phyloP scores from a whole-genome alignment of 2,888 invertebrate genomes.

The Sisyra nigra region DNA sequence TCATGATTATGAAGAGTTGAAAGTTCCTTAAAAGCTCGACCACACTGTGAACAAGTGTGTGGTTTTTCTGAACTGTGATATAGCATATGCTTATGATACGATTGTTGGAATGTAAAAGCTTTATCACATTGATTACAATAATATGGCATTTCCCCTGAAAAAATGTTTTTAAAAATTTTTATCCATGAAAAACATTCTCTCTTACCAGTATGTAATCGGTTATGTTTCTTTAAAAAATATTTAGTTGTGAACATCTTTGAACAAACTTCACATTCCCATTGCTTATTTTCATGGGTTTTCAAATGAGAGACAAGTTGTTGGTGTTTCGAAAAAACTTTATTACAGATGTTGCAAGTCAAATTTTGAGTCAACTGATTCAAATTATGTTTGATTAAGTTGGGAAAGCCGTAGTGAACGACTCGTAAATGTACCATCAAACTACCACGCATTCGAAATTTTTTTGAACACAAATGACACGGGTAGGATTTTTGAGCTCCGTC shows the following conservation, averaged over 20 bases:
- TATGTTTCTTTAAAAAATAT: constrained; percentile 79
- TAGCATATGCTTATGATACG: constrained; percentile 74
- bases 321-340: constrained; percentile 5
- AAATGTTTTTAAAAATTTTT: constrained; percentile 8
- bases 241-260: constrained; percentile 75
- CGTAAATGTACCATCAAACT: constrained; percentile 67
- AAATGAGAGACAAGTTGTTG: constrained; percentile 8
- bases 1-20: constrained; percentile 79
- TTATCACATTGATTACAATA: constrained; percentile 66
- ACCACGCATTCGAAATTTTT: constrained; percentile 67
- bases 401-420: constrained; percentile 56
- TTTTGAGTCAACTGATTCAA: constrained; percentile 16
- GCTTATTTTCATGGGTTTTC: constrained; percentile 46
- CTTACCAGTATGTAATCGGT: constrained; percentile 65
- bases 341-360: constrained; percentile 6
- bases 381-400: constrained; percentile 12
- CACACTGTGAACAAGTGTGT: constrained; percentile 54
- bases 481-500: constrained; percentile 28
- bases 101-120: constrained; percentile 80
- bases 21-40: constrained; percentile 69
- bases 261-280: constrained; percentile 77
- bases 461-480: constrained; percentile 62
- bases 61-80: constrained; percentile 81
- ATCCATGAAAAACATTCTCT: not conserved
- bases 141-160: constrained; percentile 74